These are phyloP conservation scores for Erythrocercus mccallii DNA, from an alignment of 2,113 vertebrate species.

Conservation along the genomic window DNA sequence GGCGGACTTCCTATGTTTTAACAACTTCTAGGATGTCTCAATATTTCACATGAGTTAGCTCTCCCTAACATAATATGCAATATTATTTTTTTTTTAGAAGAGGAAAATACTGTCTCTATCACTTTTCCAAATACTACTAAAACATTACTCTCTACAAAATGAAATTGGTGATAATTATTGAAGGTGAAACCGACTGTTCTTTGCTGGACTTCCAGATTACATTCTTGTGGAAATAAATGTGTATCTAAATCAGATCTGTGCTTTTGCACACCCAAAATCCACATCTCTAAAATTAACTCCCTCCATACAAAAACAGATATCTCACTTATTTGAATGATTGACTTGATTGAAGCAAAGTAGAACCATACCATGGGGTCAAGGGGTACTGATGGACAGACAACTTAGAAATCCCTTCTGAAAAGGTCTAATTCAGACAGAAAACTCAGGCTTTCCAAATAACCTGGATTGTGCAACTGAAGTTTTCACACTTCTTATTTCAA, in stretches of 20 bases:
- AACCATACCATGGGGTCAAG: neutral
- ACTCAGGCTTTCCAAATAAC: neutral
- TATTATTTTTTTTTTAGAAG: neutral
- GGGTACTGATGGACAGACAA: neutral
- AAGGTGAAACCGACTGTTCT: neutral
- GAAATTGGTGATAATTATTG: neutral
- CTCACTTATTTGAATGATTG: neutral
- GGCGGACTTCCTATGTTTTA: neutral
- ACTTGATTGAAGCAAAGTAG: neutral
- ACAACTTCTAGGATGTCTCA: neutral
- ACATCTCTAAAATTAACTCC: neutral
- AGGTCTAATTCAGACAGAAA: neutral
- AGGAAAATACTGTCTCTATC: neutral
- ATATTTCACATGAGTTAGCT: neutral
- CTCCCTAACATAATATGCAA: neutral
- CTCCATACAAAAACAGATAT: neutral
- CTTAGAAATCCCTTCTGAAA: neutral
- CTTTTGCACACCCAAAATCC: neutral
- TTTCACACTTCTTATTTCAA: neutral
- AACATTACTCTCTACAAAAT: neutral
- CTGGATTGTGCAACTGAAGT: neutral
- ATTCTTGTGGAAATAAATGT: neutral
- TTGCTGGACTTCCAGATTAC: neutral
- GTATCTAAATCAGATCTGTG: neutral
- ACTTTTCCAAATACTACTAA: neutral